A percentile compares a stretch with the other conserved stretches of the same genome.
Conservation (phyloP, 2,113 vertebrate genomes). For the Oophaga pumilio region DNA sequence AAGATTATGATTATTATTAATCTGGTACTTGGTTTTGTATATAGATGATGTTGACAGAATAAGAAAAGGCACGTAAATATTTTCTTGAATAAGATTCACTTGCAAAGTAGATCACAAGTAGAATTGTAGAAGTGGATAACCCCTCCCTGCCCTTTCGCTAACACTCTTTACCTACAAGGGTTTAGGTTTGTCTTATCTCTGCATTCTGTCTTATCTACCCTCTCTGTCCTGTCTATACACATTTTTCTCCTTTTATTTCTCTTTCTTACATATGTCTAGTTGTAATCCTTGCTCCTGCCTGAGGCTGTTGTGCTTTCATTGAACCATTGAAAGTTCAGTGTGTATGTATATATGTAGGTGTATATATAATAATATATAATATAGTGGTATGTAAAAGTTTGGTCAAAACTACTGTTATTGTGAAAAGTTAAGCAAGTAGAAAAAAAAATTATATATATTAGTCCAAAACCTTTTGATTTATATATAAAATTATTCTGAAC, state of each 20-base stretch:
- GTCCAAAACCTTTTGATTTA: no score
- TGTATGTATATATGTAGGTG: conserved; percentile 16
- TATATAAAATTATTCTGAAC: no score
- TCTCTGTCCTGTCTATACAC: conserved; percentile 53
- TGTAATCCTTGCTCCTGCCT: conserved; percentile 43
- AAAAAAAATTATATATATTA: no score
- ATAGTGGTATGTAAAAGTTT: background rate
- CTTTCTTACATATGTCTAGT: conserved; percentile 48
- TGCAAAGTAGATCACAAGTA: background rate
- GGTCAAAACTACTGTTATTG: no score
- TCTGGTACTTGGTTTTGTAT: background rate
- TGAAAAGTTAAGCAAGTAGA: no score
- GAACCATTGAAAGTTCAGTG: background rate
- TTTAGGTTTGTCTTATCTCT: background rate
- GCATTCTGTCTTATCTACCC: conserved; percentile 55
- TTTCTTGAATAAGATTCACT: conserved; percentile 35
- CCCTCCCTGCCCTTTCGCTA: conserved; percentile 38
- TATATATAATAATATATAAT: no score
- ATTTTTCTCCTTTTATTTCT: conserved; percentile 35
- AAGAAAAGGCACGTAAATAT: conserved; percentile 34
- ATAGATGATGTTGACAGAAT: background rate
- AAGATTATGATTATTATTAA: background rate
- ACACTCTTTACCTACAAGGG: conserved; percentile 43
- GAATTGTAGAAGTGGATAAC: conserved; percentile 26
- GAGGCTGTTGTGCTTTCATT: conserved; percentile 30